Evolutionary conservation across 2,888 invertebrate genomes (phyloP).

Genomic region (Drosophila recens): DNA sequence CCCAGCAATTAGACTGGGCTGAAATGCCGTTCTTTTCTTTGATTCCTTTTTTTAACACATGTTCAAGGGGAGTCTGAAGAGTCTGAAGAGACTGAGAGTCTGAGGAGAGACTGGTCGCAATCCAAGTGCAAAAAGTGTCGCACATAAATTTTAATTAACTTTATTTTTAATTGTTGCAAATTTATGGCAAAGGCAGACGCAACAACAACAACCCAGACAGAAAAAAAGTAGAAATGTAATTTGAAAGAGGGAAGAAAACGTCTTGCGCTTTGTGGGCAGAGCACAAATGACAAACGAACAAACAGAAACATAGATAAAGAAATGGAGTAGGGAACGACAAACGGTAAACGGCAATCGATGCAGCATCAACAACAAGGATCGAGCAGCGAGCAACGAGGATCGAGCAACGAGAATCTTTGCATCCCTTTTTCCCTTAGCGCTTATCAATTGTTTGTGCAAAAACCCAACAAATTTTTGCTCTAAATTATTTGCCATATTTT

Average conservation of each 20-base stretch:
- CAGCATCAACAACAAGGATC: slow-evolving; percentile 37
- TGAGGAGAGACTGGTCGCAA: slow-evolving; percentile 47
- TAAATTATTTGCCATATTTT: slow-evolving; percentile 83
- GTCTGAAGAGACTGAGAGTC: background rate
- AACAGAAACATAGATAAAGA: slow-evolving; percentile 50
- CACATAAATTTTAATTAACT: slow-evolving; percentile 83
- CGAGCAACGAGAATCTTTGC: slow-evolving; percentile 4
- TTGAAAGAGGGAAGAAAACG: slow-evolving; percentile 6
- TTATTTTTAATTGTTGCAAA: slow-evolving; percentile 81
- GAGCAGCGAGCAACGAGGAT: slow-evolving; percentile 17
- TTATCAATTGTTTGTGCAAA: slow-evolving; percentile 55
- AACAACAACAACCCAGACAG: slow-evolving; percentile 47
- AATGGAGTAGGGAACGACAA: slow-evolving; percentile 23
- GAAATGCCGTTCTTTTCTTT: slow-evolving; percentile 5
- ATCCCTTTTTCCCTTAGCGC: slow-evolving; percentile 55
- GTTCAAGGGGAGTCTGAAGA: slow-evolving; percentile 17
- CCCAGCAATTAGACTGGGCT: slow-evolving; percentile 76
- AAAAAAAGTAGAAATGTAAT: background rate
- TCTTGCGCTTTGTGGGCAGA: slow-evolving; percentile 59
- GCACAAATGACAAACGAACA: slow-evolving; percentile 72
- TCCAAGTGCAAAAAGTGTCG: slow-evolving; percentile 77
- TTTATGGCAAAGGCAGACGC: slow-evolving; percentile 76
- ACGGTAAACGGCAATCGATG: slow-evolving; percentile 41
- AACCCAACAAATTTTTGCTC: slow-evolving; percentile 75
- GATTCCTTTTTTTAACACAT: slow-evolving; percentile 45